Evolutionary conservation across 2,888 invertebrate genomes (phyloP), one percentile per base, ranked within the genome.

Genomic region (Willowsia nigromaculata): DNA sequence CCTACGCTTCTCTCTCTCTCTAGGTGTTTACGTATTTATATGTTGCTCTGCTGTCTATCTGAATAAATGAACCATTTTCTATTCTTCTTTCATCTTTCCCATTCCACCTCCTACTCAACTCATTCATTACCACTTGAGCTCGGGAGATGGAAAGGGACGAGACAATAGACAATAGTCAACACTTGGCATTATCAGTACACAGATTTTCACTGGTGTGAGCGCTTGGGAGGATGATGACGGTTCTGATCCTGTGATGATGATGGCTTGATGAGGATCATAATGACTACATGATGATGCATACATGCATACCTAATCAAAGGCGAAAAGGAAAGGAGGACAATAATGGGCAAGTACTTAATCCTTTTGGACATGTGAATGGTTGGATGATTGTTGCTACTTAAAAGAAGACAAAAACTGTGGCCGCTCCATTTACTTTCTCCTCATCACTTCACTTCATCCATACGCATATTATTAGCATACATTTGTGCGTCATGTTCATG

Each of bases 31-130:
- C n/a, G 43, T 43, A 74, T 74, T 43, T 74, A 27, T 78, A 33
- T 78, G 25, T 56, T 33, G 11, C 40, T 65, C 6, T 33, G 33
- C 11, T 68, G 83, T n/a, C 74, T 71, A 47, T 83, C 65, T 83
- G 88, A 83, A 83, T 83, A 88, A 88, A 76, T 88, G 82, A 88
- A 76, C 83, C 88, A 83, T 83, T 82, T n/a, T 76, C 50, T 50
- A 83, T 83, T 78, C 62, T 78, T 78, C 78, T 78, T 78, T 78
- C 78, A 78, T 78, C 78, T 78, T 78, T 18, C 30, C 27, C 13
- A 74, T n/a, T 74, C 74, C 25, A 27, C 11, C 27, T 37, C 6
- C 33, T 37, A 18, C 65, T 68, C 37, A 15, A 37, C 74, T 74
- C 74, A 74, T 74, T 74, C 74, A 74, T 74, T 74, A 74, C 47